phyloP scores from a whole-genome alignment of 2,888 invertebrate genomes.

The Calliphora vomitoria region DNA sequence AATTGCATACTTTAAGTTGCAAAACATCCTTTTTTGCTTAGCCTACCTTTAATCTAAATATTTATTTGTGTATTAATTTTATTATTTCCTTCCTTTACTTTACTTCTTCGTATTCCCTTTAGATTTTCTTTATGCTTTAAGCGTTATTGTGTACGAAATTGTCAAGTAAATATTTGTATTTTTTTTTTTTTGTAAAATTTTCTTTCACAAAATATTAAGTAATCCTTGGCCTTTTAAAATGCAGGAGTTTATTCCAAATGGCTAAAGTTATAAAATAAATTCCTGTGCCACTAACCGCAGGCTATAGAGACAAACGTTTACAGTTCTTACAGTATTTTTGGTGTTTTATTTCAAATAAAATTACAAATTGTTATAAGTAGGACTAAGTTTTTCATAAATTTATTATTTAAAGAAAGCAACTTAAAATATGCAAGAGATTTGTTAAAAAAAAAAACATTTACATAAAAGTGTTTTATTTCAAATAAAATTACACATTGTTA shows the following conservation, averaged over 20 bases:
- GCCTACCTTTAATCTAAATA: background rate
- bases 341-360: background rate
- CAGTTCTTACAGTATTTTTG: background rate
- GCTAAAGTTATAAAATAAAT: background rate
- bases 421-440: too few relatives aligned
- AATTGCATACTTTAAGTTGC: constrained; percentile 6
- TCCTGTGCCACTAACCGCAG: background rate
- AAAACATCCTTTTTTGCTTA: background rate
- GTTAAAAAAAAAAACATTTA: too few relatives aligned
- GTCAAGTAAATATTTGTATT: constrained; percentile 1
- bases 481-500: background rate
- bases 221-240: background rate
- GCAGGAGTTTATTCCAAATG: background rate
- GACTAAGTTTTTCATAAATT: too few relatives aligned
- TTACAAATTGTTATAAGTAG: background rate
- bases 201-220: background rate
- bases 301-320: background rate
- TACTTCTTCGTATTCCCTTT: background rate
- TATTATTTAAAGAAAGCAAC: too few relatives aligned
- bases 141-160: background rate
- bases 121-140: background rate
- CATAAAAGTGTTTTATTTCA: background rate
- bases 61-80: constrained; percentile 4
- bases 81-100: background rate
- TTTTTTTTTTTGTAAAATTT: background rate